A percentile compares a stretch with the other conserved stretches of the same genome.
Evolutionary conservation across 1,140 invertebrate species (phyloP).

Genomic region (Drosophila pruinosa): DNA sequence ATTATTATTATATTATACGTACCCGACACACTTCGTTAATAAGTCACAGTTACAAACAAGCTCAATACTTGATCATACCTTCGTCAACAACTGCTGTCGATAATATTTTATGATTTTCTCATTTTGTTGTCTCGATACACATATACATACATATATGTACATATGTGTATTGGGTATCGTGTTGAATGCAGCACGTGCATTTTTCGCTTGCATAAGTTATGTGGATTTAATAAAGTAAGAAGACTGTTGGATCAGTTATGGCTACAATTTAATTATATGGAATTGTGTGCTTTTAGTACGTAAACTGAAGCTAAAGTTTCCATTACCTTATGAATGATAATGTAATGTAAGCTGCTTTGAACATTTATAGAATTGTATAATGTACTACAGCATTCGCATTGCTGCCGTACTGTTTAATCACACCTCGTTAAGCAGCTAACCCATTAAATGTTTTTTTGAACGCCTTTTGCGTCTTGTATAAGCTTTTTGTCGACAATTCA

Average conservation of each 20-base stretch:
- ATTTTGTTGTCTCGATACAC: background rate
- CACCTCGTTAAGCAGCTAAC: background rate
- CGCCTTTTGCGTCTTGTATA: background rate
- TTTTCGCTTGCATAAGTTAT: background rate
- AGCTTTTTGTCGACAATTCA: background rate
- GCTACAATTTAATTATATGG: background rate
- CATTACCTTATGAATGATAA: no score
- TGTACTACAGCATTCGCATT: background rate
- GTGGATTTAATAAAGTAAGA: constrained; percentile 25
- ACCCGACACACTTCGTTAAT: background rate
- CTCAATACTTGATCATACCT: background rate
- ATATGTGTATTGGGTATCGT: background rate
- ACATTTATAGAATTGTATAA: background rate
- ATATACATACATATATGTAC: background rate
- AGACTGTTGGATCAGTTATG: constrained; percentile 5
- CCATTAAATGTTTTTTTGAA: constrained; percentile 4
- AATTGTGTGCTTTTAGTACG: background rate
- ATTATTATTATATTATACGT: background rate
- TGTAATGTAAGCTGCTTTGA: no score
- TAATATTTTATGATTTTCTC: background rate
- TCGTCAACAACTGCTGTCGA: background rate
- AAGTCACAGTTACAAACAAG: background rate
- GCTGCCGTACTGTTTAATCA: background rate
- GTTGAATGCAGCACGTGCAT: constrained; percentile 13
- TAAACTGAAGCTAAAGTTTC: no score